Evolutionary conservation across 2,113 vertebrate species (phyloP).

Genomic region (Oriolus oriolus): DNA sequence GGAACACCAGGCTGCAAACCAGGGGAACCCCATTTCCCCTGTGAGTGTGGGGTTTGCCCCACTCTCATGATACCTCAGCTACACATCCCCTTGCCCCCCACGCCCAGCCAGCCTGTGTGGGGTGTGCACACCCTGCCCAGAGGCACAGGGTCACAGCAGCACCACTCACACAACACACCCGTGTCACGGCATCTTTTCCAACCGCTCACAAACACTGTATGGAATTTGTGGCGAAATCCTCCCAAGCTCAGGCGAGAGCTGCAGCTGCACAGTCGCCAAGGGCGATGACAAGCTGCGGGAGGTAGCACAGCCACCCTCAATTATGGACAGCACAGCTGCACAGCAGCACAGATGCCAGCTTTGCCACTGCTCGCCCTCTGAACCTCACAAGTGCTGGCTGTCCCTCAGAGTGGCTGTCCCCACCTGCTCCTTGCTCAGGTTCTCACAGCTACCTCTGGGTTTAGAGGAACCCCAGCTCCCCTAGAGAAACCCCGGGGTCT

Average conservation of each 20-base stretch:
- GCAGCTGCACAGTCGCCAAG: background rate
- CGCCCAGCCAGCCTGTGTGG: background rate
- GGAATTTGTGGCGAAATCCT: background rate
- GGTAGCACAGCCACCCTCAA: background rate
- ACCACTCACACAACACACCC: background rate
- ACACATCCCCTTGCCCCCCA: fast-evolving
- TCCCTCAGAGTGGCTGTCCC: fast-evolving
- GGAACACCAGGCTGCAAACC: background rate
- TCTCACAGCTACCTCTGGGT: background rate
- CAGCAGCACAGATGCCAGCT: background rate
- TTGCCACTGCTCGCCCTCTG: background rate
- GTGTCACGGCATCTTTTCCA: background rate
- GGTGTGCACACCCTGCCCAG: no score
- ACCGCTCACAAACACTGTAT: background rate
- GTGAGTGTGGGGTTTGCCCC: background rate
- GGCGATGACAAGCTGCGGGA: background rate
- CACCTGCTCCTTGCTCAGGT: background rate
- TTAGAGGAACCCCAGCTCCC: background rate
- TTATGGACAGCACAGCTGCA: background rate
- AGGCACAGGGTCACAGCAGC: background rate
- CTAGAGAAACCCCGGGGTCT: background rate
- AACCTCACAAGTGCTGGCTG: background rate
- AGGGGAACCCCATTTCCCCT: background rate
- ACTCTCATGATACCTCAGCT: background rate
- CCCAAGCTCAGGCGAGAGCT: background rate